Evolutionary conservation across 2,888 invertebrate genomes (phyloP).

Genomic region (Candidula unifasciata): DNA sequence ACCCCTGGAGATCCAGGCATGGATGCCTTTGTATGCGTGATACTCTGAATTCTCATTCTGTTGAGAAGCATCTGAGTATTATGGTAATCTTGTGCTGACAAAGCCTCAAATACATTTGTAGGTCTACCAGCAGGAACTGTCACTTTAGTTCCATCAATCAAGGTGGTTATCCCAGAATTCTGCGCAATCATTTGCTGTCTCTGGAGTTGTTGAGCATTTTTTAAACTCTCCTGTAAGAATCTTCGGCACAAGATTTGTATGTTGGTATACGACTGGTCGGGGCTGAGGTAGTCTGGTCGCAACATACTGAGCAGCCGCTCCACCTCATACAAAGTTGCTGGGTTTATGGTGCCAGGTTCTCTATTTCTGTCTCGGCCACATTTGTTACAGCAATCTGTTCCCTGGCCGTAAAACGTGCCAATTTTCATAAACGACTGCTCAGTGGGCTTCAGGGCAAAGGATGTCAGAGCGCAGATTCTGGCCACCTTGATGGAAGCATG

Average conservation of each 20-base stretch:
- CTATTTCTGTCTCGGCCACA: conserved; percentile 50
- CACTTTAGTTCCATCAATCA: conserved; percentile 31
- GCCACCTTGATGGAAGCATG: conserved; percentile 65
- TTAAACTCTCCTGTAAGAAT: conserved; percentile 57
- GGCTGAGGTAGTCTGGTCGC: conserved; percentile 67
- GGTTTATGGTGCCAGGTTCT: conserved; percentile 62
- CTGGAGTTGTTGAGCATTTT: conserved; percentile 33
- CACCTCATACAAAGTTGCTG: conserved; percentile 70
- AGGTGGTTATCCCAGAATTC: background rate
- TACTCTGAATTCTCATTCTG: conserved; percentile 40
- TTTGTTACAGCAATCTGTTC: conserved; percentile 56
- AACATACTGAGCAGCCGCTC: conserved; percentile 68
- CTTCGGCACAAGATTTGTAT: conserved; percentile 65
- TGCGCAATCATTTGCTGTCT: conserved; percentile 1
- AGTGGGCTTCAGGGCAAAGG: conserved; percentile 67
- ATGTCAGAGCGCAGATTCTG: conserved; percentile 67
- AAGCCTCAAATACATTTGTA: conserved; percentile 45
- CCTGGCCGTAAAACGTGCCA: conserved; percentile 61
- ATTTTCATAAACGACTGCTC: conserved; percentile 61
- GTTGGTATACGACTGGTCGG: conserved; percentile 65
- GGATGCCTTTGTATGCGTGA: background rate
- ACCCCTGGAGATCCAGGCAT: background rate
- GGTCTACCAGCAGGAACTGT: background rate
- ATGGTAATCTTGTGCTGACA: conserved; percentile 37
- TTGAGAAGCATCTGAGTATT: conserved; percentile 42